phyloP scores from a whole-genome alignment of 2,113 vertebrate species.

The Macrotus californicus region DNA sequence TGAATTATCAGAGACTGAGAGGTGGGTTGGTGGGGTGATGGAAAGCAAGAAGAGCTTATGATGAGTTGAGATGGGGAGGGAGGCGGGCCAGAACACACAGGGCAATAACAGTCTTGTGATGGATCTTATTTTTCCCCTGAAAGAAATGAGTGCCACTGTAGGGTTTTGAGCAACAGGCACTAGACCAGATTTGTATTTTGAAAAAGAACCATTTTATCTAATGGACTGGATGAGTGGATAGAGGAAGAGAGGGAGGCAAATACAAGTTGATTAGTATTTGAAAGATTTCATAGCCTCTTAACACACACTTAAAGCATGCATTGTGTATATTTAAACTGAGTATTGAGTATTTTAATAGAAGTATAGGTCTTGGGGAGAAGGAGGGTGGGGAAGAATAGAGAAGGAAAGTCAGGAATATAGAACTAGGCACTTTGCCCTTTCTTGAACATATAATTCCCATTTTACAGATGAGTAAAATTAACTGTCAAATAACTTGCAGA shows the following conservation, averaged over 20 bases:
- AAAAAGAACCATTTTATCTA: background rate
- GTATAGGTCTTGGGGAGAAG: background rate
- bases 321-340: background rate
- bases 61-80: background rate
- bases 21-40: background rate
- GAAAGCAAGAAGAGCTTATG: background rate
- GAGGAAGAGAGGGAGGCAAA: background rate
- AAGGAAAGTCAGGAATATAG: background rate
- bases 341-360: background rate
- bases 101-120: background rate
- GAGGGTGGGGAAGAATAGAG: background rate
- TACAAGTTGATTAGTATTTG: background rate
- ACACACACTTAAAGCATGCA: background rate
- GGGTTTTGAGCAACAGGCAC: background rate
- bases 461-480: background rate
- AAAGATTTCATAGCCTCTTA: background rate
- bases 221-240: background rate
- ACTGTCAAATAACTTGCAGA: background rate
- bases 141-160: background rate
- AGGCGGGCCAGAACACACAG: background rate
- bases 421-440: background rate
- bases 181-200: background rate
- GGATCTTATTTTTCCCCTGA: background rate
- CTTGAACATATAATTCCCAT: background rate
- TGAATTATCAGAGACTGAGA: background rate